Conservation (phyloP, 1,140 invertebrate species). For the Drosophila bocqueti region DNA sequence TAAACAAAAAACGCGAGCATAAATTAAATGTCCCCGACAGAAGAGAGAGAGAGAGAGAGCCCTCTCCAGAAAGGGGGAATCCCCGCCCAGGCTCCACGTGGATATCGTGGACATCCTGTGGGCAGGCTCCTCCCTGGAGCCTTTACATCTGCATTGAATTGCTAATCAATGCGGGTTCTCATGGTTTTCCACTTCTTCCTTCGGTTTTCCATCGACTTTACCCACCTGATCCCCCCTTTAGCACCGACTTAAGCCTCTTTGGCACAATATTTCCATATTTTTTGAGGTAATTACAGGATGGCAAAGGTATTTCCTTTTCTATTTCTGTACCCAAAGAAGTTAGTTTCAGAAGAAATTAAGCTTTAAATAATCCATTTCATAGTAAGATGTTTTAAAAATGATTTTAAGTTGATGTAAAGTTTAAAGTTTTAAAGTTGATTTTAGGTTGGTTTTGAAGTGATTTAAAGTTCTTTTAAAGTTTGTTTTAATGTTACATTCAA, state of each 20-base stretch:
- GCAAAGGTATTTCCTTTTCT: not conserved
- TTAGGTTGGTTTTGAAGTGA: not conserved
- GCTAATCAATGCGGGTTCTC: conserved; percentile 58
- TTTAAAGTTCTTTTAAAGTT: not conserved
- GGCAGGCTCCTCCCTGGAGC: not conserved
- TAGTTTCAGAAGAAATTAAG: not conserved
- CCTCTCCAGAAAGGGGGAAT: not conserved
- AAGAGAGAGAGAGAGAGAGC: not conserved
- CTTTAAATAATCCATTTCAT: not conserved
- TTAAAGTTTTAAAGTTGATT: not conserved
- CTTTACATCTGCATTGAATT: conserved; percentile 49
- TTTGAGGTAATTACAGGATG: conserved; percentile 4
- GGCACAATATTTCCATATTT: not conserved
- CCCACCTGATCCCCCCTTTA: conserved; percentile 15
- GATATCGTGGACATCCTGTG: not conserved
- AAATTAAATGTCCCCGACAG: conserved; percentile 60
- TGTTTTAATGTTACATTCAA: no score
- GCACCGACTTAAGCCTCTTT: conserved; percentile 15
- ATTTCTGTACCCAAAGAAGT: no score
- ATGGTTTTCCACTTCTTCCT: not conserved
- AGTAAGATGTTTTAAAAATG: not conserved
- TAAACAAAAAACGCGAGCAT: conserved; percentile 68
- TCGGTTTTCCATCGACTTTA: not conserved
- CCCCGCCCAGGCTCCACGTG: not conserved
- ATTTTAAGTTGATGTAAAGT: not conserved